Base-by-base conservation (phyloP, 2,888 invertebrate species). In the Strigamia transsilvanica region DNA sequence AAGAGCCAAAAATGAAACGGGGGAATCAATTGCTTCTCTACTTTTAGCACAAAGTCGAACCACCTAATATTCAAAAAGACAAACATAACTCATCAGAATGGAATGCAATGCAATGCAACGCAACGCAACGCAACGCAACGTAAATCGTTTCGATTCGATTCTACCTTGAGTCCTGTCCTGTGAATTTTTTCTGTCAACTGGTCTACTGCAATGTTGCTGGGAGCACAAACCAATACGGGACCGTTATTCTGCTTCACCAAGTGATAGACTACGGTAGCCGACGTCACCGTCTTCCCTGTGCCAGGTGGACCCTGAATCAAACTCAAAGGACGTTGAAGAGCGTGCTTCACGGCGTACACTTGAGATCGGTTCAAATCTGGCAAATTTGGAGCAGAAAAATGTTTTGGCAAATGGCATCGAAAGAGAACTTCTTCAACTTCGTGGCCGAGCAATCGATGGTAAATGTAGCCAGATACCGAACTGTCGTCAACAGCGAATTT, bases 111-210 rank as follows among this genome's bases (percentile, higher is more conserved):
- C n/a, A n/a, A n/a, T n/a, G n/a, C n/a, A n/a, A n/a, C n/a, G n/a
- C n/a, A n/a, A n/a, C n/a, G n/a, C n/a, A n/a, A n/a, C n/a, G n/a
- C n/a, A n/a, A n/a, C n/a, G n/a, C n/a, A n/a, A n/a, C n/a, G n/a
- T n/a, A n/a, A n/a, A n/a, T n/a, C n/a, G n/a, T n/a, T 1, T 21
- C 80, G 42, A 10, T 80, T 42, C 18, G 23, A 82, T 2, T 32
- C 32, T 5, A 90, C 91, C 89, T 98, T 99, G 61, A 99, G 90
- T 79, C 98, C 99, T 7, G 99, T 99, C 85, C 94, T 92, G 88
- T 99, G 99, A 82, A 99, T 99, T 89, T 99, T 99, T 88, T 99
- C 99, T 0, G 99, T 99, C 21, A 99, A 91, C 87, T 99, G 99
- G 88, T 99, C 99, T 0, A 99, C 99, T 32, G 99, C 99, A 0